Base-by-base conservation (phyloP, 2,888 invertebrate species). In the Dermolepida albohirtum region DNA sequence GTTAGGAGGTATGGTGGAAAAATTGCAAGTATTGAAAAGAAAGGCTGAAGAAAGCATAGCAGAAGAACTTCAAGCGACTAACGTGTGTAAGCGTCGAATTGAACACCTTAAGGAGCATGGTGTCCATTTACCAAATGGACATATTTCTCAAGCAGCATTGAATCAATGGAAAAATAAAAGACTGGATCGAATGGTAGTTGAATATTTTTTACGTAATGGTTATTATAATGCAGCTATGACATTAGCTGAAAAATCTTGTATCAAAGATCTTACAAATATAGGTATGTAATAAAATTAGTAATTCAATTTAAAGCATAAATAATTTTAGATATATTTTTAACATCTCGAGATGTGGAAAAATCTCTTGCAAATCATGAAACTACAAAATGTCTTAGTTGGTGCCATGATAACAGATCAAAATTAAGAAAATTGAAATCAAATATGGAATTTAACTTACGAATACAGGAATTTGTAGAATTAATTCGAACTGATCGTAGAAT, bases 391-490 rank as follows among this genome's bases (percentile, higher is more conserved):
- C 89, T 97, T 68, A 88, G 92, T 70, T 98, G 98, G 98, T 98
- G 98, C 84, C 93, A 95, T 78, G 98, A 98, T 81, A 97, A 98
- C 85, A 93, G 95, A 82, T 96, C 96, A 40, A 97, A 97, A 81
- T 87, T 98, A 71, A 87, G 97, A 66, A 97, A 97, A 85, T 89
- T 97, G 72, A 94, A 95, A 83, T 97, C 97, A 63, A 94, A 91
- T 65, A 92, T 99, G 88, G 99, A 99, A 84, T 96, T 98, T 80
- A 96, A 96, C 83, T 88, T 98, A 69, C 87, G 96, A 43, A 90
- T 95, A 76, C 91, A 98, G 86, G 98, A 98, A 83, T 98, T 97
- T 81, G 92, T 99, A 40, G 98, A 98, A 83, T 83, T 98, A 62
- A 92, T 99, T n/a, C 89, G 96, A 68, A 87, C 88, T 8, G 95